Percentiles rank a stretch among this genome's conserved stretches.
These are phyloP conservation scores for Papilio xuthus DNA, from an alignment of 1,140 invertebrate species.

Conservation along the genomic window DNA sequence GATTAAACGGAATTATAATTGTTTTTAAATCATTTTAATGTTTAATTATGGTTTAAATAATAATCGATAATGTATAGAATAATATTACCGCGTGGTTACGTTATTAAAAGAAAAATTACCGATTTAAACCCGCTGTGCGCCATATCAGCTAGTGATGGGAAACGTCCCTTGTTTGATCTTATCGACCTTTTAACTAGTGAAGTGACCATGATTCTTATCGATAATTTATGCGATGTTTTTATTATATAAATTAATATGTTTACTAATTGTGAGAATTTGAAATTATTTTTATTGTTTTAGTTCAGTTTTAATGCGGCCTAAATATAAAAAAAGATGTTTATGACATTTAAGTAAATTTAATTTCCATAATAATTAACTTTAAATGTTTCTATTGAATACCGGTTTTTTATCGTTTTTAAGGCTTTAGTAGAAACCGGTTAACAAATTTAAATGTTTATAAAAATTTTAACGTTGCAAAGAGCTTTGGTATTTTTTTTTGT, in stretches of 20 bases:
- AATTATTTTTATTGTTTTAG: too few relatives aligned
- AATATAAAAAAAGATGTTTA: too few relatives aligned
- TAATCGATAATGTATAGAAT: neutral
- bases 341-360: neutral
- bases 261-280: neutral
- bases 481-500: neutral
- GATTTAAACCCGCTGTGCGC: slow-evolving; percentile 50
- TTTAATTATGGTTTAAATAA: neutral
- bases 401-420: slow-evolving; percentile 4
- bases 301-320: neutral
- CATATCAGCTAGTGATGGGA: slow-evolving; percentile 62
- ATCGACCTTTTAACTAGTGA: slow-evolving; percentile 45
- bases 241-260: neutral
- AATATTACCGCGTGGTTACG: neutral
- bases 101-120: slow-evolving; percentile 44
- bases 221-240: slow-evolving; percentile 7
- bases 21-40: too few relatives aligned
- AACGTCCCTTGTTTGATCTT: slow-evolving; percentile 35
- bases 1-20: neutral
- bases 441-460: neutral
- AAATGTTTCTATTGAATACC: neutral
- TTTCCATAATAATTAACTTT: neutral
- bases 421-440: neutral
- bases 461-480: too few relatives aligned
- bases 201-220: slow-evolving; percentile 12